Evolutionary conservation across 2,888 invertebrate species (phyloP), one percentile per base, ranked within the genome.

Genomic region (Tiliacea citrago): DNA sequence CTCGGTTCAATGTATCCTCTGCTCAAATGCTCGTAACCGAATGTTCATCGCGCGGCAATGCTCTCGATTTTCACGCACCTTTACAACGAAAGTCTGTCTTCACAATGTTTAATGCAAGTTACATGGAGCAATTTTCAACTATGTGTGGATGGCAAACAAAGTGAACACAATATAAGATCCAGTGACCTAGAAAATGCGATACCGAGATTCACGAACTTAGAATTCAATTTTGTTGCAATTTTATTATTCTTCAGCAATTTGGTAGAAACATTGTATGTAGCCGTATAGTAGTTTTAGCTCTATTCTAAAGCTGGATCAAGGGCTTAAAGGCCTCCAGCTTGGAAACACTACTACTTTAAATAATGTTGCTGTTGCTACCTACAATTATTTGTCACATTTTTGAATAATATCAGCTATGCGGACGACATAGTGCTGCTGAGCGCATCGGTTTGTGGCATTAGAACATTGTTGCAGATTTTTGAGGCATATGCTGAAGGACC

Each of bases 221-320:
- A 73, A 81, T 81, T 83, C 67, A 73, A 79, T 81, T 81, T 81
- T 83, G 79, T 81, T 79, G 69, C 81, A 67, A 67, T 77, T 82
- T 83, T 74, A 82, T 83, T 83, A 71, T 79, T 74, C 68, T 47
- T 71, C 45, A 71, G 71, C 74, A 60, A 83, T 81, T 81, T 73
- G 79, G 67, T 58, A 70, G 67, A 63, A 62, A 81, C 81, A 82
- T 82, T 82, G 83, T 73, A 67, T 58, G 13, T 68, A 62, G 67
- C 58, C 7, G 63, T 63, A 29, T 29, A 68, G 55, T 57, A 60
- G 55, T 61, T 68, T 63, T 39, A 65, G 39, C 47, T 58, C n/a
- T 81, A 68, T 67, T 82, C 58, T 62, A 57, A 66, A 77, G 62
- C 82, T 70, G 67, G 68, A 80, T 68, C 76, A 39, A 47, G 35